Base-by-base conservation (phyloP, 2,888 invertebrate genomes). In the Hemicrepidius hirtus region DNA sequence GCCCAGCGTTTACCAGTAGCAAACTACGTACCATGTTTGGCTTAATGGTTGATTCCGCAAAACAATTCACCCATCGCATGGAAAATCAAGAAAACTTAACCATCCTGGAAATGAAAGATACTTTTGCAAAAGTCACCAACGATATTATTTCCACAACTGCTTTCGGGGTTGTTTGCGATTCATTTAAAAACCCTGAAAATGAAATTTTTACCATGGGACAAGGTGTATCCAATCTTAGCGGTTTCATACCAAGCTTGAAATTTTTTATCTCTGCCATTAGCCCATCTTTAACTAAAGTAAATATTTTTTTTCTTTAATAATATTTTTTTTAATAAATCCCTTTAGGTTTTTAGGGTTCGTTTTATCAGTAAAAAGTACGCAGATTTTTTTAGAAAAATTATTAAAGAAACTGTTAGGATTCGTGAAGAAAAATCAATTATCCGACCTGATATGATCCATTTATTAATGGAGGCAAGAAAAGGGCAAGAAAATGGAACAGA, bases 91-190 rank as follows among this genome's bases (percentile, higher is more conserved):
- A 64, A n/a, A 12, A 62, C 55, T 21, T 67, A 2, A 40, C 72
- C 5, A 72, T 59, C 6, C 20, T 87, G 0, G 88, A 88, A 35
- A 80, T 84, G 64, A 88, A 86, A 72, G 88, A 89, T 64, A 73
- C 86, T 0, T 86, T 86, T 2, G 85, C 86, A 0, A 84, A 88
- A 18, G 88, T 85, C 69, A 83, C 88, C 0, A 89, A 87, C 68
- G 90, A 90, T 77, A 88, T 90, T 0, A 90, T 90, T 62, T 90
- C 89, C 0, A 86, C 88, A 0, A 86, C 87, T 20, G 89, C 88
- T 0, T 89, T 89, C 74, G 90, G 90, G 0, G 78, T 89, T 0
- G 86, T 88, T 74, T 87, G 90, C 2, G 87, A 92, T 78, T 91
- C 91, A 0, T 85, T 89, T 13, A 81, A 82, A 5, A 85, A 91